Conservation (phyloP, 2,888 invertebrate species). For the Drosophila mimica region DNA sequence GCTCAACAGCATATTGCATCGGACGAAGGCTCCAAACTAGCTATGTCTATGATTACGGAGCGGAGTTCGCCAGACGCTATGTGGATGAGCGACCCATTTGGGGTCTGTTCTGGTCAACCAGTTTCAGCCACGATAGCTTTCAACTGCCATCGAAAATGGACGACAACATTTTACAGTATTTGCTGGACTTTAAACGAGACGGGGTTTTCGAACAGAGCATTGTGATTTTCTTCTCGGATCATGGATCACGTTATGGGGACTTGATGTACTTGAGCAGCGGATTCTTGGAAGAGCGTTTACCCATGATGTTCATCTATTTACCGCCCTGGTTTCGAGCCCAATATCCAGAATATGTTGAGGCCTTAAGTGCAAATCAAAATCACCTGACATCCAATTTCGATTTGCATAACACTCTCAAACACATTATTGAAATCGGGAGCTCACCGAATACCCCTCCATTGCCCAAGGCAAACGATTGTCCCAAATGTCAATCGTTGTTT, state of each 20-base stretch:
- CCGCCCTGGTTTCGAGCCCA: slow-evolving; percentile 87
- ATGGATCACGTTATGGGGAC: slow-evolving; percentile 90
- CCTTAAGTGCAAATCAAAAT: slow-evolving; percentile 87
- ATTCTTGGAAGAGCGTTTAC: slow-evolving; percentile 91
- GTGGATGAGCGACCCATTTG: slow-evolving; percentile 87
- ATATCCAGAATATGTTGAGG: slow-evolving; percentile 86
- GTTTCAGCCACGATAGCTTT: slow-evolving; percentile 89
- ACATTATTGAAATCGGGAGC: slow-evolving; percentile 86
- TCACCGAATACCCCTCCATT: slow-evolving; percentile 53
- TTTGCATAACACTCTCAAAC: slow-evolving; percentile 88
- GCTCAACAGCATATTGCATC: slow-evolving; percentile 85
- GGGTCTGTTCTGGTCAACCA: slow-evolving; percentile 91
- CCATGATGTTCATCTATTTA: slow-evolving; percentile 89
- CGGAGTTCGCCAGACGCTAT: slow-evolving; percentile 88
- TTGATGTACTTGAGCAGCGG: slow-evolving; percentile 88
- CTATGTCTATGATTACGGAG: slow-evolving; percentile 88
- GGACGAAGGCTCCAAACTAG: slow-evolving; percentile 88
- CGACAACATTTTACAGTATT: slow-evolving; percentile 86
- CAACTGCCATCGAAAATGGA: slow-evolving; percentile 89
- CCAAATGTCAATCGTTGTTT: slow-evolving; percentile 88
- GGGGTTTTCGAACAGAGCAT: slow-evolving; percentile 88
- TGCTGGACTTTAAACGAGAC: slow-evolving; percentile 86
- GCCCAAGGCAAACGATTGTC: slow-evolving; percentile 86
- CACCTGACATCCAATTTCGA: slow-evolving; percentile 90
- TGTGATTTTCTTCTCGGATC: slow-evolving; percentile 90